A percentile compares a stretch with the other conserved stretches of the same genome.
Conservation (phyloP, 1,140 invertebrate genomes). For the Episyrphus balteatus region DNA sequence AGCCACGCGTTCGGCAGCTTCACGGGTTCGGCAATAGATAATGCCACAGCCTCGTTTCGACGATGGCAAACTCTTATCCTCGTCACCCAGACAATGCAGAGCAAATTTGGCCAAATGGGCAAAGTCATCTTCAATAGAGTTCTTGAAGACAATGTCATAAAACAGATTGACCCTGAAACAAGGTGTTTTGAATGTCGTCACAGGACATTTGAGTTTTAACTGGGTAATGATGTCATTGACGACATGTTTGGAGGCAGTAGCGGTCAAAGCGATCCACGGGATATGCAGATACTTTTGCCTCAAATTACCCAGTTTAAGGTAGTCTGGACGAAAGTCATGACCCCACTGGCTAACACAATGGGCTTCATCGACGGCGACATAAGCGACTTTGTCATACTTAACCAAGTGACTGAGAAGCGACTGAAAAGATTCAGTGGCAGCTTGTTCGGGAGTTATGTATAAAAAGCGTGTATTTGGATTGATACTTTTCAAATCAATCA, state of each 20-base stretch:
- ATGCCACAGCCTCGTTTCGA: conserved; percentile 63
- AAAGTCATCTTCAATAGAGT: conserved; percentile 64
- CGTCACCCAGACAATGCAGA: conserved; percentile 39
- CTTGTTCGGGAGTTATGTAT: conserved; percentile 89
- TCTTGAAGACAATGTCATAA: conserved; percentile 77
- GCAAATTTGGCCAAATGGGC: conserved; percentile 55
- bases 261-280: conserved; percentile 86
- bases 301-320: conserved; percentile 72
- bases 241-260: conserved; percentile 77
- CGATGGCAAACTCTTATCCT: conserved; percentile 30
- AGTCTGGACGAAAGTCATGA: conserved; percentile 93
- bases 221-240: conserved; percentile 54
- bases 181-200: conserved; percentile 53
- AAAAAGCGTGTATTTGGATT: conserved; percentile 66
- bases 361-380: conserved; percentile 91
- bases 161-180: conserved; percentile 74
- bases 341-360: conserved; percentile 98
- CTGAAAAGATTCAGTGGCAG: conserved; percentile 64
- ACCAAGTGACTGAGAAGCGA: conserved; percentile 47
- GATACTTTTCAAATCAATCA: conserved; percentile 58
- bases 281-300: conserved; percentile 56
- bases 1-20: conserved; percentile 63
- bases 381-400: conserved; percentile 56
- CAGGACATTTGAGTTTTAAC: conserved; percentile 49
- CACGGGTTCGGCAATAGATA: conserved; percentile 82